A percentile compares a stretch with the other conserved stretches of the same genome.
phyloP scores from a whole-genome alignment of 2,113 vertebrate species.

The Paradoxurus hermaphroditus region DNA sequence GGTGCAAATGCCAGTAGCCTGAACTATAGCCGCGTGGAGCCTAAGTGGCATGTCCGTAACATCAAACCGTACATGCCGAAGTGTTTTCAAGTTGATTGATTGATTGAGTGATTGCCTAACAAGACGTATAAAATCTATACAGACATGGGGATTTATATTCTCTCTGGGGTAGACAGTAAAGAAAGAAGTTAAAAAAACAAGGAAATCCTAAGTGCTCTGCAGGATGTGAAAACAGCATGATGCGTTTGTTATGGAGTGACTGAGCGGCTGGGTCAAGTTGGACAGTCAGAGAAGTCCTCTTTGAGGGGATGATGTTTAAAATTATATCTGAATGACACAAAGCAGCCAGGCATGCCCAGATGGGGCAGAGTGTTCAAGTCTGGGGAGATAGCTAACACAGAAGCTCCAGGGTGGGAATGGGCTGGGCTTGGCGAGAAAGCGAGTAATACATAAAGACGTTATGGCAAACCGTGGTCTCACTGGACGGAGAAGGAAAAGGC shows the following conservation, averaged over 20 bases:
- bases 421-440: background rate
- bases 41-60: background rate
- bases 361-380: background rate
- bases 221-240: background rate
- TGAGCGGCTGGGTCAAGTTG: background rate
- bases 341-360: background rate
- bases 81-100: background rate
- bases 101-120: background rate
- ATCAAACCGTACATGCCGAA: background rate
- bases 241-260: background rate
- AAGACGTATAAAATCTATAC: background rate
- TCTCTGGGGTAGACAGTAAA: constrained; percentile 8
- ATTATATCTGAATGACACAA: background rate
- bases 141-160: background rate
- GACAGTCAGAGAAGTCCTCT: background rate
- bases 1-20: background rate
- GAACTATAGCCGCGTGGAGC: background rate
- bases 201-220: background rate
- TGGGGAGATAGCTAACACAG: background rate
- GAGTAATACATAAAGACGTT: background rate
- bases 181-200: background rate
- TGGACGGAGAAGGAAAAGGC: background rate
- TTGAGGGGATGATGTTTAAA: background rate
- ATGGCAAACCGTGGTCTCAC: background rate
- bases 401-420: background rate